phyloP scores from a whole-genome alignment of 1,140 invertebrate genomes.

The Holcopasites calliopsidis region DNA sequence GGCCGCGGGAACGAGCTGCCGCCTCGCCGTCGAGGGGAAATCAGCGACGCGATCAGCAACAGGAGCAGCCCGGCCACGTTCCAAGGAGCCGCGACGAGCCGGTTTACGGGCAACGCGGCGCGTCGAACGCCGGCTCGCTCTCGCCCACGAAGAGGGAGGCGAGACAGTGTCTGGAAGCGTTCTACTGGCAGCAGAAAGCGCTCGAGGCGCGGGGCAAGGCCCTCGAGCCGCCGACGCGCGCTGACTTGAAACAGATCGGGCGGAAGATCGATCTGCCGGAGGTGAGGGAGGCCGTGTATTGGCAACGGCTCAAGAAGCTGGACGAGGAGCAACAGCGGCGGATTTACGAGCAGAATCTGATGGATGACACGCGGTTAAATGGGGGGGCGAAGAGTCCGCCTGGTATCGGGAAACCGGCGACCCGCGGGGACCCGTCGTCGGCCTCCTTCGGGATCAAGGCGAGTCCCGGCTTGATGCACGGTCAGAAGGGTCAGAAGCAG shows the following conservation, averaged over 20 bases:
- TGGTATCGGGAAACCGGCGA: neutral
- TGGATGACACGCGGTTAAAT: slow-evolving; percentile 34
- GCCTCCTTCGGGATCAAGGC: slow-evolving; percentile 48
- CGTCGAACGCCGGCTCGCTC: neutral
- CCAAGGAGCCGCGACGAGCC: too few relatives aligned
- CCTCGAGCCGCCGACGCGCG: slow-evolving; percentile 9
- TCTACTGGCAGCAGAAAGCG: slow-evolving; percentile 76
- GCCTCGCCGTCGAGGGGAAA: too few relatives aligned
- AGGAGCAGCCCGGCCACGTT: too few relatives aligned
- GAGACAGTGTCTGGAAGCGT: slow-evolving; percentile 72
- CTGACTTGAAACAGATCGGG: slow-evolving; percentile 24
- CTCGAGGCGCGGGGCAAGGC: slow-evolving; percentile 68
- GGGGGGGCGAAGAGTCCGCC: neutral
- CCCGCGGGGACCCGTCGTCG: slow-evolving; percentile 29
- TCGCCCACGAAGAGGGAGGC: slow-evolving; percentile 73
- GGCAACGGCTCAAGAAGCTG: slow-evolving; percentile 74
- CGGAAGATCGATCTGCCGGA: slow-evolving; percentile 64
- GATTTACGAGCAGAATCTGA: slow-evolving; percentile 70
- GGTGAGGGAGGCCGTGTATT: slow-evolving; percentile 73
- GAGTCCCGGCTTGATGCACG: slow-evolving; percentile 71
- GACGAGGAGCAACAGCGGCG: slow-evolving; percentile 74
- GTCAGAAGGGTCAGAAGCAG: slow-evolving; percentile 71
- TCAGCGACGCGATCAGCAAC: neutral
- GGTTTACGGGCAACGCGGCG: neutral
- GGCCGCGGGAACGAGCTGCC: too few relatives aligned